Percentiles rank a stretch among this genome's conserved stretches.
Conservation (phyloP, 2,888 invertebrate genomes). For the Andrena bicolor region DNA sequence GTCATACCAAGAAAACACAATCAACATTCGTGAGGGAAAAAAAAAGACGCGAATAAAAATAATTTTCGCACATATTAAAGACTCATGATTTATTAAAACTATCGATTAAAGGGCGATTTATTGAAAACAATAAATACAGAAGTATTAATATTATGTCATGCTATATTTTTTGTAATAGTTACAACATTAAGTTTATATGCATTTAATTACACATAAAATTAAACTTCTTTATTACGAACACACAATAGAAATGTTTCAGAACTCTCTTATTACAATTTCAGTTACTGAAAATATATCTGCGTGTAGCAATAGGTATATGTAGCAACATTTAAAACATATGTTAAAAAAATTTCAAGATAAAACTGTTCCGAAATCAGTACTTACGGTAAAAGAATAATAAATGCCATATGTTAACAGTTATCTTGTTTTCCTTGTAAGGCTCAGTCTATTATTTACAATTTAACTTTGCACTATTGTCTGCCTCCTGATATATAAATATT, state of each 20-base stretch:
- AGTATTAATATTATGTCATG: neutral
- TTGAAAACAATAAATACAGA: conserved; percentile 4
- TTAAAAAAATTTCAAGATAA: neutral
- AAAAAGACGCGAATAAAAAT: neutral
- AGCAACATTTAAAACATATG: neutral
- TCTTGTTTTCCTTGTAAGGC: neutral
- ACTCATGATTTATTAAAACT: no score
- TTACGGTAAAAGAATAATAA: no score
- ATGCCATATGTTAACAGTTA: no score
- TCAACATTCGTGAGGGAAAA: neutral
- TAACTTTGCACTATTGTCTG: neutral
- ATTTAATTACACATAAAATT: conserved; percentile 1
- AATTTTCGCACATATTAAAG: no score
- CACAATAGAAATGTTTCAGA: no score
- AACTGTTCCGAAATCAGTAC: no score
- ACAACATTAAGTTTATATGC: neutral
- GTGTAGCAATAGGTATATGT: no score
- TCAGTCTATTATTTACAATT: conserved; percentile 3
- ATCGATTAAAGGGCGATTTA: neutral
- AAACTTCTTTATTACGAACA: no score
- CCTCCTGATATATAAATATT: conserved; percentile 1
- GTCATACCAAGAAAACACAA: conserved; percentile 58
- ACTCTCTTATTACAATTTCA: no score
- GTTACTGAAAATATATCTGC: no score
- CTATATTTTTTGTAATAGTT: neutral